These are phyloP conservation scores for Borostomias antarcticus DNA, from an alignment of 2,797 vertebrate genomes.

Conservation along the genomic window DNA sequence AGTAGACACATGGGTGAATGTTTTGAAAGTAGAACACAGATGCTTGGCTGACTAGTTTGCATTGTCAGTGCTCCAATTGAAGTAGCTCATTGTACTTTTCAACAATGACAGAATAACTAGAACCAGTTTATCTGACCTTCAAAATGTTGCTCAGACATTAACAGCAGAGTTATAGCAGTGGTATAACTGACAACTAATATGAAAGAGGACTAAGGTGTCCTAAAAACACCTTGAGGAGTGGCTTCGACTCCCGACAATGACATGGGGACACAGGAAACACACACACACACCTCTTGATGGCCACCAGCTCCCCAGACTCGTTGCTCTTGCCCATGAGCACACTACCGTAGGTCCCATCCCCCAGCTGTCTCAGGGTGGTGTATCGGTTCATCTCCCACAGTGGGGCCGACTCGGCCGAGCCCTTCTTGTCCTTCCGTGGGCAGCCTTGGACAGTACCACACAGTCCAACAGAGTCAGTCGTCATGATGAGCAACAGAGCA, in stretches of 20 bases:
- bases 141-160: too few relatives aligned
- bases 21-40: not conserved
- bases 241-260: not conserved
- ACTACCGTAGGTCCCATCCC: constrained; percentile 86
- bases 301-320: constrained; percentile 86
- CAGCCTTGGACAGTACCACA: constrained; percentile 30
- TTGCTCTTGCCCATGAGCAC: constrained; percentile 88
- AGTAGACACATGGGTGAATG: not conserved
- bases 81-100: not conserved
- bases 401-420: not conserved
- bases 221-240: not conserved
- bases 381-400: constrained; percentile 79
- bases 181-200: not conserved
- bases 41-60: not conserved
- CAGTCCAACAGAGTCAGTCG: constrained; percentile 18
- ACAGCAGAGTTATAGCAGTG: not conserved
- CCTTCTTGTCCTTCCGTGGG: constrained; percentile 31
- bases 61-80: not conserved
- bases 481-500: not conserved
- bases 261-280: not conserved
- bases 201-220: not conserved
- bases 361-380: constrained; percentile 82
- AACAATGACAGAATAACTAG: not conserved
- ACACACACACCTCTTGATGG: constrained; percentile 82
- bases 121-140: too few relatives aligned